These are phyloP conservation scores for Microcebus griseorufus DNA, from an alignment of 2,113 vertebrate species.

Conservation along the genomic window DNA sequence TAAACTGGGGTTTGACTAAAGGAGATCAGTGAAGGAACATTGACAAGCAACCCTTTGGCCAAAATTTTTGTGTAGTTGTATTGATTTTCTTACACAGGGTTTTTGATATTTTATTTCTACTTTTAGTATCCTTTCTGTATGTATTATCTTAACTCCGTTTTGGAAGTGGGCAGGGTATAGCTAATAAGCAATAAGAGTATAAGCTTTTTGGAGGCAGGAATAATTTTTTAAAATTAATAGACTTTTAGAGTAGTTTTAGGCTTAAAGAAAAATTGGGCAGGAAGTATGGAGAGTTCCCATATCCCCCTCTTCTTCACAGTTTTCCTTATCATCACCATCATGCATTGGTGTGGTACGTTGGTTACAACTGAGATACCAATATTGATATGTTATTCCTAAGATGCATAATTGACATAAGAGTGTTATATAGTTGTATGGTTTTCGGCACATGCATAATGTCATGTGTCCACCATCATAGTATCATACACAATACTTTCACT, in stretches of 20 bases:
- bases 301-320: not conserved
- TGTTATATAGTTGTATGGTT: not conserved
- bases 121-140: not conserved
- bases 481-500: not conserved
- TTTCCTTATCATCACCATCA: not conserved
- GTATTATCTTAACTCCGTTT: not conserved
- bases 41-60: not conserved
- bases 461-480: no score
- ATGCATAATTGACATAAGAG: not conserved
- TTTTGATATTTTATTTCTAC: not conserved
- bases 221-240: not conserved
- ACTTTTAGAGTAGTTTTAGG: conserved; percentile 11
- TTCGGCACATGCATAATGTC: not conserved
- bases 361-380: not conserved
- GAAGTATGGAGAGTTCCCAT: not conserved
- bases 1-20: not conserved
- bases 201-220: not conserved
- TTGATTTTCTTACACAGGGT: not conserved
- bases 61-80: not conserved
- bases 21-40: not conserved
- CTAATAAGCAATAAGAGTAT: not conserved
- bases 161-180: not conserved
- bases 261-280: not conserved
- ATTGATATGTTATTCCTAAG: not conserved
- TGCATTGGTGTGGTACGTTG: not conserved